Conservation (phyloP, 2,888 invertebrate species). For the Trichopoda pennipes region DNA sequence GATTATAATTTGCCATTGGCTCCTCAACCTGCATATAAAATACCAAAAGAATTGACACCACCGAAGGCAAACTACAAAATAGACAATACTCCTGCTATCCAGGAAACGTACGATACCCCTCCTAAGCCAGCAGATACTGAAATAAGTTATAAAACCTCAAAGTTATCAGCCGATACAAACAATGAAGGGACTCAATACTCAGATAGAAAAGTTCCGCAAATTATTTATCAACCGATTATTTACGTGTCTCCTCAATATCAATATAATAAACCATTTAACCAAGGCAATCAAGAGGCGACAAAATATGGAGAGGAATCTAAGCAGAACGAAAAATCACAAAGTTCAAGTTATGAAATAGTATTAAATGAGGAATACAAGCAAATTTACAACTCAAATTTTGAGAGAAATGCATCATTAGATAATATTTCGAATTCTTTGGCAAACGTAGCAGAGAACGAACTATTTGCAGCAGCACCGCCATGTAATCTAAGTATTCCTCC, state of each 20-base stretch:
- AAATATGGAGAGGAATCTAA: slow-evolving; percentile 20
- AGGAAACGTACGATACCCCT: not conserved
- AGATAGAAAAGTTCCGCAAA: slow-evolving; percentile 69
- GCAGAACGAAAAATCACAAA: not conserved
- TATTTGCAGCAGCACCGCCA: not conserved
- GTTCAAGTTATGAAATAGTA: slow-evolving; percentile 3
- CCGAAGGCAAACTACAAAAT: not conserved
- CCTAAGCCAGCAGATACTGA: not conserved
- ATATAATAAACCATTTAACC: slow-evolving; percentile 8
- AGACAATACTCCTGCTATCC: slow-evolving; percentile 2
- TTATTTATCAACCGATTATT: slow-evolving; percentile 76
- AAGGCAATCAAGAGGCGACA: slow-evolving; percentile 9
- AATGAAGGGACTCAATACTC: not conserved
- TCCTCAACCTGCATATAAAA: slow-evolving; percentile 11
- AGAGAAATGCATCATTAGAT: not conserved
- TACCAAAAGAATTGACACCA: slow-evolving; percentile 5
- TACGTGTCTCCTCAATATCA: slow-evolving; percentile 71
- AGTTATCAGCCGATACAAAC: not conserved
- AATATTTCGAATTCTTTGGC: not conserved
- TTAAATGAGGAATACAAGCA: not conserved
- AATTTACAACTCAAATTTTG: not conserved
- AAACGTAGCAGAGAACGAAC: not conserved
- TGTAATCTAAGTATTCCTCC: too few relatives aligned
- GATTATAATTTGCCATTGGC: not conserved
- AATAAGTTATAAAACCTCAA: not conserved